phyloP scores from a whole-genome alignment of 1,140 invertebrate genomes.

The Glossosoma conforme region DNA sequence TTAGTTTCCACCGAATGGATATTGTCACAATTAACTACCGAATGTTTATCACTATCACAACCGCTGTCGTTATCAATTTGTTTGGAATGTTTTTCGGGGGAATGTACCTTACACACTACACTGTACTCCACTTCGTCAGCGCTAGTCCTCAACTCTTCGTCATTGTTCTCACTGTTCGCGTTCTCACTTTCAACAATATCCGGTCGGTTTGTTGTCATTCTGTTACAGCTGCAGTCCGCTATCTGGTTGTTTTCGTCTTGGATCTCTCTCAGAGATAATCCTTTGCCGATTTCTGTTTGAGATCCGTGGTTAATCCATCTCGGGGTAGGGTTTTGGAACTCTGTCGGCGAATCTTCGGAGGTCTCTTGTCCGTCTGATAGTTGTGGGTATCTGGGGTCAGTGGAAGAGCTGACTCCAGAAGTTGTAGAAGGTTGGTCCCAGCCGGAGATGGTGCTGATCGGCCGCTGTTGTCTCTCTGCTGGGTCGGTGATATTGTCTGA shows the following conservation, averaged over 20 bases:
- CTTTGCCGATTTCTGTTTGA: constrained; percentile 50
- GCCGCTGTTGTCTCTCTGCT: constrained; percentile 81
- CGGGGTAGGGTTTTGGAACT: constrained; percentile 38
- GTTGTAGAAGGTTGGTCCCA: constrained; percentile 66
- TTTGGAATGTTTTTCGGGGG: constrained; percentile 38
- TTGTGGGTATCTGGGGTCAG: constrained; percentile 34
- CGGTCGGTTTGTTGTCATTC: constrained; percentile 12
- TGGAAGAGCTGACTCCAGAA: constrained; percentile 31
- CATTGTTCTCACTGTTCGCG: constrained; percentile 14
- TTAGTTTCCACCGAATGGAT: constrained; percentile 26
- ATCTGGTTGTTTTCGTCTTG: constrained; percentile 36
- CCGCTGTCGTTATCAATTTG: constrained; percentile 35
- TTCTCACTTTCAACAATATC: constrained; percentile 21
- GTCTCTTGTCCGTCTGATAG: constrained; percentile 42
- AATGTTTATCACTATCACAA: constrained; percentile 43
- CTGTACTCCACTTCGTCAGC: constrained; percentile 40
- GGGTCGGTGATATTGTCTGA: constrained; percentile 94
- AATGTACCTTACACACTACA: constrained; percentile 50
- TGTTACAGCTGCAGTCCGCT: constrained; percentile 51
- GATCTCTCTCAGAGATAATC: constrained; percentile 43
- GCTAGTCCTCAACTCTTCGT: constrained; percentile 40
- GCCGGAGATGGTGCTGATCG: constrained; percentile 93
- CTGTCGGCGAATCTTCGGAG: constrained; percentile 36
- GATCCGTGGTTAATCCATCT: constrained; percentile 47
- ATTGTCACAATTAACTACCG: constrained; percentile 35